Base-by-base conservation (phyloP, 2,113 vertebrate species). In the Rhodinocichla rosea region DNA sequence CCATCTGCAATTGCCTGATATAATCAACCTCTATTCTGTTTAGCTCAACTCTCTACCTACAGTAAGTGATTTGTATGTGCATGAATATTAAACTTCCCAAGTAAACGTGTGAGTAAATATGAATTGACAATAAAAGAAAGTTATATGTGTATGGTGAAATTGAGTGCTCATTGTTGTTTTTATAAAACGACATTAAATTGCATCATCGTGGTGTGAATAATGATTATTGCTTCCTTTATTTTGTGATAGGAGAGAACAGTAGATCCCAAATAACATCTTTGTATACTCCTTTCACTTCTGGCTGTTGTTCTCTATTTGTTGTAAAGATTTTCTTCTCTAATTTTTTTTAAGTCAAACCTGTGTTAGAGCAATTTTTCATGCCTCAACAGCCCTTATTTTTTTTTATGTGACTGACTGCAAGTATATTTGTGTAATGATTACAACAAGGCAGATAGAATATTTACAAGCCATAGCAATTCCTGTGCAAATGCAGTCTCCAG, bases 391-490 rank as follows among this genome's bases (percentile, higher is more conserved):
- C 94, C 59, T 94, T 84, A 30, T 60, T 33, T 67, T 55, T 95
- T 65, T 94, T 81, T 76, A 70, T 83, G 55, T 56, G 77, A 85
- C 52, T 73, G 89, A 94, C 82, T 93, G 81, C 73, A 89, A 90
- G 79, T 92, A 12, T 97, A 89, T 97, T 97, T 97, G 85, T 24
- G 91, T 78, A 92, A 94, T 95, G 78, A 96, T 97, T 97, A 93
- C 80, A 96, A 76, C 87, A 87, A 94, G 91, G 90, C 85, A 97
- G 93, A 96, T 95, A 95, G 93, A 97, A 87, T 98, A 97, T 97
- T 97, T 97, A 97, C 95, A 97, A 95, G 86, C 60, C 19, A 17
- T 96, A 85, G 89, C 83, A 95, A 96, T 92, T 97, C 92, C 87
- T 95, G 94, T 97, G 90, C 77, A 94, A 97, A 94, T 96, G 94